A percentile compares a stretch with the other conserved stretches of the same genome.
Evolutionary conservation across 1,140 invertebrate genomes (phyloP).

Genomic region (Probaryconus sp.): DNA sequence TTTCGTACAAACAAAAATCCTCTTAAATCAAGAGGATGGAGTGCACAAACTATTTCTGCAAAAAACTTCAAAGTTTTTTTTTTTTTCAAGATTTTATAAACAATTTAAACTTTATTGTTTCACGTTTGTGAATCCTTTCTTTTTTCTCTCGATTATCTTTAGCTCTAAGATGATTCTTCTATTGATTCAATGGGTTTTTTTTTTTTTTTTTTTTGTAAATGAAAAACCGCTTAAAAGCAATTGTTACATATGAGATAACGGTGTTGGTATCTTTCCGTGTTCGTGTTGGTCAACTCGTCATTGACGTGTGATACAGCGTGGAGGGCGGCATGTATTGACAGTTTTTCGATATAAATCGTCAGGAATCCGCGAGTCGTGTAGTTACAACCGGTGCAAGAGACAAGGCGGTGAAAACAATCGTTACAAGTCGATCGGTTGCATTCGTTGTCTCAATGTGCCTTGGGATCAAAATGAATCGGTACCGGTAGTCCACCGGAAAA

Average conservation of each 20-base stretch:
- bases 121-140: too few species aligned
- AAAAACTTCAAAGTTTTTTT: too few species aligned
- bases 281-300: slow-evolving; percentile 52
- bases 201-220: too few species aligned
- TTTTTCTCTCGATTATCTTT: too few species aligned
- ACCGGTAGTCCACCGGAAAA: slow-evolving; percentile 28
- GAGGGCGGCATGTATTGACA: slow-evolving; percentile 58
- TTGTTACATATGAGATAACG: slow-evolving; percentile 37
- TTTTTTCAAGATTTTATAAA: too few species aligned
- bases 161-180: too few species aligned
- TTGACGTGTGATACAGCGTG: slow-evolving; percentile 56
- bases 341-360: slow-evolving; percentile 61
- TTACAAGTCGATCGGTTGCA: not conserved
- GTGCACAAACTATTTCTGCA: too few species aligned
- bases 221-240: too few species aligned
- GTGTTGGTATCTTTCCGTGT: slow-evolving; percentile 50
- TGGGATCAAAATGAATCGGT: slow-evolving; percentile 37
- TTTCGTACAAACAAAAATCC: too few species aligned
- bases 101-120: too few species aligned
- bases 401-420: slow-evolving; percentile 10
- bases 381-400: slow-evolving; percentile 32
- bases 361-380: slow-evolving; percentile 46
- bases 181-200: too few species aligned
- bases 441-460: slow-evolving; percentile 23
- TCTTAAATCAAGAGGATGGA: too few species aligned